Conservation (phyloP, 1,140 invertebrate species). For the Halesus radiatus region DNA sequence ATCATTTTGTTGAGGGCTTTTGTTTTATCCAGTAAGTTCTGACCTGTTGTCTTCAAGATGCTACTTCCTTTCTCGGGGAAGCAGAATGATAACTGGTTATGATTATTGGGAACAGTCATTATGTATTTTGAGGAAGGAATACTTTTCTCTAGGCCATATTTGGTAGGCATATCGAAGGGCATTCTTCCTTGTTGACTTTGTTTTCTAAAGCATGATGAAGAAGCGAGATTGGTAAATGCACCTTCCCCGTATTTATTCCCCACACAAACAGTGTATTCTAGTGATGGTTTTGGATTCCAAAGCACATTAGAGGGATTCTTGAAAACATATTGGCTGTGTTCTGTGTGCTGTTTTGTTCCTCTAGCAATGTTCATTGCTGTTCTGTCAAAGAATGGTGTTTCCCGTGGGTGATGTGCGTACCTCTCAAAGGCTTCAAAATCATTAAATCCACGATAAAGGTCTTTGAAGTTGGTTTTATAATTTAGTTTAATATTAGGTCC, state of each 20-base stretch:
- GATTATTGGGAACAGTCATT: too few relatives aligned
- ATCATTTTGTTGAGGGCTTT: too few relatives aligned
- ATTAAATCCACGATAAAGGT: background rate
- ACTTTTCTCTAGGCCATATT: background rate
- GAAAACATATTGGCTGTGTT: constrained; percentile 7
- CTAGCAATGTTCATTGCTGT: background rate
- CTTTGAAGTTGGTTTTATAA: constrained; percentile 12
- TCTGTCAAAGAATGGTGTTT: background rate
- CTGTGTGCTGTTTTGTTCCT: background rate
- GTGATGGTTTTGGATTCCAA: constrained; percentile 25
- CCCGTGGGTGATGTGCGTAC: background rate
- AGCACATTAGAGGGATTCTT: constrained; percentile 24
- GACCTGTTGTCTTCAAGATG: too few relatives aligned
- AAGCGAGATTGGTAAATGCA: background rate
- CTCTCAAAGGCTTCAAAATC: constrained; percentile 26
- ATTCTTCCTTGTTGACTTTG: background rate
- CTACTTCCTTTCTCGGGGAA: too few relatives aligned
- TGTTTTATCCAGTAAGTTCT: too few relatives aligned
- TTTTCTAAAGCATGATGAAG: background rate
- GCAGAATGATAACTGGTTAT: too few relatives aligned
- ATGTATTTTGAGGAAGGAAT: background rate
- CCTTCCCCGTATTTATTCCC: background rate
- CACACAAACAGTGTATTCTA: background rate
- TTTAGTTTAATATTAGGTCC: background rate
- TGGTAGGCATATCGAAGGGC: background rate